Evolutionary conservation across 2,797 vertebrate species (phyloP), one percentile per base, ranked within the genome.

Genomic region (Diceros bicornis): DNA sequence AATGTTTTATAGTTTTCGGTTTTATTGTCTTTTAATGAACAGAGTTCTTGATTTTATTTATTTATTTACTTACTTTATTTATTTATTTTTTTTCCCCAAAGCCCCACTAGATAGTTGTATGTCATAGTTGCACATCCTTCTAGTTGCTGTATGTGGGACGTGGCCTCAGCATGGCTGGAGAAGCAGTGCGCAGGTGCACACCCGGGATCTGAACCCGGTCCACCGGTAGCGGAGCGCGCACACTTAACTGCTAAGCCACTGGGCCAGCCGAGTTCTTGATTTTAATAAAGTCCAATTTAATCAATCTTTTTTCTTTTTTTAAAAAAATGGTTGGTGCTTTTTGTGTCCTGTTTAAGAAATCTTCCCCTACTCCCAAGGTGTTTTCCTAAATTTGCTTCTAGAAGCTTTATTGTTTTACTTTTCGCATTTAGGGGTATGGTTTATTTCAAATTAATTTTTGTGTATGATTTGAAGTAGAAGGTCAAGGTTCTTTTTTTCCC

Each of bases 361-460:
- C 69, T 72, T 93, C n/a, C 14, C 11, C 20, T 23, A 57, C 17
- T 34, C 18, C 18, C 23, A 81, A 66, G 57, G 57, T 82, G 66
- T 59, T 79, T 78, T 75, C n/a, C 27, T 41, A 64, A 69, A 77
- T 84, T 77, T 84, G 78, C 62, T 75, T 79, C 37, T 59, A 29
- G 29, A 74, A 81, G 23, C 10, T 57, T 59, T 82, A 64, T 50
- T 92, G 18, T 87, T 92, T 82, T 55, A 79, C 66, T 82, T 95
- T 95, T 74, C 75, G n/a, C 10, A 82, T 91, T 85, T 91, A 62
- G 55, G 44, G 29, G 16, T 86, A 41, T 71, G 20, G 55, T 79
- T 81, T 94, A 84, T 50, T 89, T 94, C 25, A 59, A 61, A 59
- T 75, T 47, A 64, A 79, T 69, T 74, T 81, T 94, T 75, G 7